A percentile compares a stretch with the other conserved stretches of the same genome.
phyloP scores from a whole-genome alignment of 2,797 vertebrate genomes.

The Tadarida brasiliensis region DNA sequence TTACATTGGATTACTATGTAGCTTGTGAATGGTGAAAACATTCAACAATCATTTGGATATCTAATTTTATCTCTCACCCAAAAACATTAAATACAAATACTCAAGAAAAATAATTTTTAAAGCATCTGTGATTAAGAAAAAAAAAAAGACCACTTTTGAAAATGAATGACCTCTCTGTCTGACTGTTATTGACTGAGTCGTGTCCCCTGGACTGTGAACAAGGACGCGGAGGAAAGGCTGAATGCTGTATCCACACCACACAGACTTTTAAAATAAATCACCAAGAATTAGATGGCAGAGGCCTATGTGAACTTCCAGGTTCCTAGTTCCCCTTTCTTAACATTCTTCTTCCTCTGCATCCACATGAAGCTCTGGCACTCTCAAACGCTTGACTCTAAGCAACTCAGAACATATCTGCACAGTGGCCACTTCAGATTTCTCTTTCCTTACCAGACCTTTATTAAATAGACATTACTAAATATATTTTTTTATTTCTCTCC shows the following conservation, averaged over 20 bases:
- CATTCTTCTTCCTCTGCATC: not conserved
- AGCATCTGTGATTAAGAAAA: not conserved
- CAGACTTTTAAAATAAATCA: not conserved
- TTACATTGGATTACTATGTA: not conserved
- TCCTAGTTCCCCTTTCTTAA: not conserved
- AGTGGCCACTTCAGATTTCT: not conserved
- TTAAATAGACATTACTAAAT: not conserved
- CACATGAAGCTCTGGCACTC: not conserved
- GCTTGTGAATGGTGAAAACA: not conserved
- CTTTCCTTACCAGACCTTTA: not conserved
- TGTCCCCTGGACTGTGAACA: not conserved
- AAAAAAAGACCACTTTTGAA: not conserved
- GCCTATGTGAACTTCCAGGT: not conserved
- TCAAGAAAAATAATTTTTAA: conserved; percentile 17
- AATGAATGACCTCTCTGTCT: not conserved
- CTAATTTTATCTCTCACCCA: not conserved
- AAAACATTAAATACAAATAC: conserved; percentile 8
- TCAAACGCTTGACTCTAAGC: not conserved
- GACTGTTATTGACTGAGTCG: not conserved
- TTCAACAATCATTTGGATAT: not conserved
- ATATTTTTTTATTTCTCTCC: too few relatives aligned
- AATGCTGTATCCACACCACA: not conserved
- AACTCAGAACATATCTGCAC: not conserved
- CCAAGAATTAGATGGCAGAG: not conserved
- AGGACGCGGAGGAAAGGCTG: not conserved